Base-by-base conservation (phyloP, 2,797 vertebrate species). In the Nasua narica region DNA sequence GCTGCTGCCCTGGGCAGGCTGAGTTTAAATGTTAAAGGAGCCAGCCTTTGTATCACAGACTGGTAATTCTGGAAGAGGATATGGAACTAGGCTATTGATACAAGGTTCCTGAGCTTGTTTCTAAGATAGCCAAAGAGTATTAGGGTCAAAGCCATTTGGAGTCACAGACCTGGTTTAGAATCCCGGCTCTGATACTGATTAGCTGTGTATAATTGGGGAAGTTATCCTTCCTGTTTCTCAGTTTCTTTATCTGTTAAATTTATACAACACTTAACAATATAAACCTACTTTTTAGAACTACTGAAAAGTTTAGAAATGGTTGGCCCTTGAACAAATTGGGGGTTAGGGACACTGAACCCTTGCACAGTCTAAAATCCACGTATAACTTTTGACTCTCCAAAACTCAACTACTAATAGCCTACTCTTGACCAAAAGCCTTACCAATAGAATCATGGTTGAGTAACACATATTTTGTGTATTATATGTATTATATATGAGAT, bases 181-280 rank as follows among this genome's bases (percentile, higher is more conserved):
- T 94, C 50, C 69, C 90, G 79, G 32, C 40, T 79, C 40, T 70
- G 21, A 32, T 77, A 77, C 67, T 67, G 40, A 65, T 87, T 62
- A 48, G 70, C 91, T 86, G 21, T 81, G 27, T 85, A 7, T 56
- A 18, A 78, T 72, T 83, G 43, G 81, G 23, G 27, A 82, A 62
- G 62, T 84, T 91, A 62, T 77, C 9, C 23, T 90, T 25, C 54
- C 16, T 91, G 32, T 86, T 83, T 94, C 50, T 92, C 29, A 70
- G 32, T 87, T 86, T 91, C 77, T 90, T 91, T 13, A 48, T 91
- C 67, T 92, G 81, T 90, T 94, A 90, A 84, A 86, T 79, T 84
- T 95, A 77, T 65, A 14, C 65, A 65, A 82, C 32, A 48, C 86
- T 93, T 96, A 89, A 91, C 25, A 70, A 62, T 46, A 25, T 76